phyloP scores from a whole-genome alignment of 2,888 invertebrate species.

The Teleiodes luculella region DNA sequence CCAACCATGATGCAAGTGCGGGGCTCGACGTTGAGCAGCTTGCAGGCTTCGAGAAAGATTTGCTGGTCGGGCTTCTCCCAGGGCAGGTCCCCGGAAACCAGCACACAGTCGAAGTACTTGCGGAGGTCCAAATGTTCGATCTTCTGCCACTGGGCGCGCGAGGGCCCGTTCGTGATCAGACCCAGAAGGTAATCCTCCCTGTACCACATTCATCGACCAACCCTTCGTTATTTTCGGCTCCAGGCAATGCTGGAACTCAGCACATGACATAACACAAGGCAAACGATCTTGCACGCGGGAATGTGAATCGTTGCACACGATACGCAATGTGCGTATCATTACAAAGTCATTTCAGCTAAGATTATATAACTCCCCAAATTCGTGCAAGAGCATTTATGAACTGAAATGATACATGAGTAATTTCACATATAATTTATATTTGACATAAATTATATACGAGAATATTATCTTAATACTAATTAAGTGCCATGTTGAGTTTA shows the following conservation, averaged over 20 bases:
- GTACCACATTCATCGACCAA: slow-evolving; percentile 72
- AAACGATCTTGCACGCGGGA: slow-evolving; percentile 52
- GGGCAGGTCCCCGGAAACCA: slow-evolving; percentile 90
- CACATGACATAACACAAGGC: slow-evolving; percentile 56
- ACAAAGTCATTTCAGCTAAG: not conserved
- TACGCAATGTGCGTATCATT: not conserved
- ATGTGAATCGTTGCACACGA: slow-evolving; percentile 11
- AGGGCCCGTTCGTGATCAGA: slow-evolving; percentile 92
- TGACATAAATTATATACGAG: slow-evolving; percentile 58
- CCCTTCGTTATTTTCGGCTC: slow-evolving; percentile 60
- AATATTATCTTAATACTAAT: slow-evolving; percentile 45
- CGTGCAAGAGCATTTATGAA: slow-evolving; percentile 59
- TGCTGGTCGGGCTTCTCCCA: slow-evolving; percentile 92
- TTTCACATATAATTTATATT: slow-evolving; percentile 56
- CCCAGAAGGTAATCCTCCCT: slow-evolving; percentile 86
- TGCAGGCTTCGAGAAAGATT: slow-evolving; percentile 90
- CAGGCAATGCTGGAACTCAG: slow-evolving; percentile 66
- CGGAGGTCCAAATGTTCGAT: slow-evolving; percentile 83
- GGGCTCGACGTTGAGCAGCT: slow-evolving; percentile 85
- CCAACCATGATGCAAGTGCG: slow-evolving; percentile 91
- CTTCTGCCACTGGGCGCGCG: slow-evolving; percentile 94
- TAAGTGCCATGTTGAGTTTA: slow-evolving; percentile 51
- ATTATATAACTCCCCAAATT: slow-evolving; percentile 22
- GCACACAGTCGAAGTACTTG: slow-evolving; percentile 86
- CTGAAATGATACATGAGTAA: slow-evolving; percentile 34